phyloP scores from a whole-genome alignment of 53 echinoderm and acorn worm genomes.

The Mesocentrotus franciscanus region DNA sequence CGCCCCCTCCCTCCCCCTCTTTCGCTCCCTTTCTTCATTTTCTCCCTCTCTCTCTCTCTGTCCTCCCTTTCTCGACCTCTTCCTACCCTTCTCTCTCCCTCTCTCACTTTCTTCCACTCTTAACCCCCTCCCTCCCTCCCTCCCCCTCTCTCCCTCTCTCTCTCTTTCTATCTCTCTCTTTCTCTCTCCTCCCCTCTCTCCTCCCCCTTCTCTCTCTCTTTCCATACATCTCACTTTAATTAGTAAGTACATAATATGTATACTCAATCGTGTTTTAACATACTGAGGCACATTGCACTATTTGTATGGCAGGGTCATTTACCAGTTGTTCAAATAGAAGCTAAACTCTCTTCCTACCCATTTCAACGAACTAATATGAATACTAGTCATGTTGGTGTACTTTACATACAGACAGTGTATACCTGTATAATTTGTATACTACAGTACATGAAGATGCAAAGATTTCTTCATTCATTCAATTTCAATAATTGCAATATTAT shows the following conservation, averaged over 20 bases:
- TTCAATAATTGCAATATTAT: no score
- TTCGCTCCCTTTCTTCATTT: no score
- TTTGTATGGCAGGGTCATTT: slow-evolving; percentile 13
- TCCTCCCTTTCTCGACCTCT: not conserved
- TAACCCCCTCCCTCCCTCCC: no score
- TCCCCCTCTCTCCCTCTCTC: not conserved
- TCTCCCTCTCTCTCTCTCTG: not conserved
- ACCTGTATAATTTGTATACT: no score
- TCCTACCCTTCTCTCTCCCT: not conserved
- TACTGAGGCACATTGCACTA: not conserved
- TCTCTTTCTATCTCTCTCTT: not conserved
- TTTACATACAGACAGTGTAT: no score
- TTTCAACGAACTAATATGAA: not conserved
- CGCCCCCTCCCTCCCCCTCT: no score
- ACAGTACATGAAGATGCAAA: no score
- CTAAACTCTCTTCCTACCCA: not conserved
- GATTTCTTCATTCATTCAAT: no score
- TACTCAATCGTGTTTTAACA: not conserved
- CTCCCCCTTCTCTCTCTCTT: not conserved
- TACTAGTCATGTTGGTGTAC: not conserved
- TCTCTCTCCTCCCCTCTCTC: not conserved
- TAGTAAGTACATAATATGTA: slow-evolving; percentile 8
- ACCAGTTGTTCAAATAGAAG: slow-evolving; percentile 10
- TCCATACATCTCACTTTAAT: not conserved
- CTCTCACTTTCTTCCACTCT: not conserved